Base-by-base conservation (phyloP, 2,888 invertebrate genomes). In the Meliscaeva auricollis region DNA sequence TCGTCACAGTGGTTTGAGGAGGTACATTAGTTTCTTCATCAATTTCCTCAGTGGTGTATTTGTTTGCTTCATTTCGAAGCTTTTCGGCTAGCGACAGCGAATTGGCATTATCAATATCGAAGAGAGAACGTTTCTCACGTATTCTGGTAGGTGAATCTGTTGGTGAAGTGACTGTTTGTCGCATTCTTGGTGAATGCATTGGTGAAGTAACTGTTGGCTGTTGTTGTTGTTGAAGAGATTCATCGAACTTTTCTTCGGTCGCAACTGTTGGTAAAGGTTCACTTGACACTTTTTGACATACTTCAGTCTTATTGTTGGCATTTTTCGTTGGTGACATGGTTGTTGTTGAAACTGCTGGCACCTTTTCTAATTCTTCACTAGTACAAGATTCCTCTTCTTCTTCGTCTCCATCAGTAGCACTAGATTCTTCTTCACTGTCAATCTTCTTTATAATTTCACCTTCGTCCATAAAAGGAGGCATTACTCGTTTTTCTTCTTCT, bases 111-210 rank as follows among this genome's bases (percentile, higher is more conserved):
- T 91, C 90, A 22, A 89, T 88, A 75, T 91, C 90, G 69, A 90
- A 89, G 26, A 92, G 87, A n/a, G 90, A 90, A 70, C 92, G 91
- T 88, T 92, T 92, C 46, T 92, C 92, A 62, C 90, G 90, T 88
- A 90, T 85, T 77, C 91, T 88, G 62, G 91, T 91, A 32, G 91
- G 91, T 87, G 90, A 90, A 44, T 91, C 91, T 88, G 93, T 93
- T 87, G 93, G 93, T 26, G 85, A 81, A 84, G 92, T 91, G 68
- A 93, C 93, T 7, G 88, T 88, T 9, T 17, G n/a, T 46, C 72
- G 69, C 84, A 80, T 80, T 73, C 81, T 72, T 20, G 85, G 73
- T 69, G 85, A 81, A 54, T 77, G 79, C 66, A 75, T 79, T 48
- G 87, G 62, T 50, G 87, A 74, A 77, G 75, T 72, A 30, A 64